Evolutionary conservation across 2,888 invertebrate species (phyloP).

Genomic region (Galerucella calmariensis): DNA sequence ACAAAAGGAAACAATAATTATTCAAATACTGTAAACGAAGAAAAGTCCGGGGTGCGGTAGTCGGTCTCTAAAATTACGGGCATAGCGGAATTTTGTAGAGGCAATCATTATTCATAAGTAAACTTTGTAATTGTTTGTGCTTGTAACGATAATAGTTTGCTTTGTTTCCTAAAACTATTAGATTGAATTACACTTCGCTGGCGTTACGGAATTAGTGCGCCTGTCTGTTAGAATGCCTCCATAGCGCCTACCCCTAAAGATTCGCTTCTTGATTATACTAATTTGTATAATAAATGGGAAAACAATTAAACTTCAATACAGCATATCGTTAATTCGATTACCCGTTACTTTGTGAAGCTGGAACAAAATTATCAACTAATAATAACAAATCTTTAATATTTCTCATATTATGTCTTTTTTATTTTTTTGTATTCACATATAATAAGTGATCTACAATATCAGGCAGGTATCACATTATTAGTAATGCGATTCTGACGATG

Average conservation of each 20-base stretch:
- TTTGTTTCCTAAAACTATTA: slow-evolving; percentile 34
- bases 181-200: slow-evolving; percentile 25
- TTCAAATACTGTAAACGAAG: not conserved
- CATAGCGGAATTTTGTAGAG: slow-evolving; percentile 19
- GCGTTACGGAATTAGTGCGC: slow-evolving; percentile 25
- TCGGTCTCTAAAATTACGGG: slow-evolving; percentile 1
- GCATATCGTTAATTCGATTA: too few species aligned
- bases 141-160: slow-evolving; percentile 37
- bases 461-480: too few species aligned
- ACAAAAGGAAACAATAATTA: not conserved
- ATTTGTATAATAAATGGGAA: not conserved
- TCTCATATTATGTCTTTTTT: too few species aligned
- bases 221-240: slow-evolving; percentile 1
- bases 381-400: too few species aligned
- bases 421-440: too few species aligned
- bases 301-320: not conserved
- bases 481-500: too few species aligned
- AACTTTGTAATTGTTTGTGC: slow-evolving; percentile 36
- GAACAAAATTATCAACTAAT: too few species aligned
- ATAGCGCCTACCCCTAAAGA: not conserved
- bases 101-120: slow-evolving; percentile 35
- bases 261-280: not conserved
- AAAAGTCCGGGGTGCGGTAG: not conserved
- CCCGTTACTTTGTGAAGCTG: too few species aligned
- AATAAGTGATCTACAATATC: too few species aligned